Conservation (phyloP, 2,888 invertebrate species). For the Harpalus rubripes region DNA sequence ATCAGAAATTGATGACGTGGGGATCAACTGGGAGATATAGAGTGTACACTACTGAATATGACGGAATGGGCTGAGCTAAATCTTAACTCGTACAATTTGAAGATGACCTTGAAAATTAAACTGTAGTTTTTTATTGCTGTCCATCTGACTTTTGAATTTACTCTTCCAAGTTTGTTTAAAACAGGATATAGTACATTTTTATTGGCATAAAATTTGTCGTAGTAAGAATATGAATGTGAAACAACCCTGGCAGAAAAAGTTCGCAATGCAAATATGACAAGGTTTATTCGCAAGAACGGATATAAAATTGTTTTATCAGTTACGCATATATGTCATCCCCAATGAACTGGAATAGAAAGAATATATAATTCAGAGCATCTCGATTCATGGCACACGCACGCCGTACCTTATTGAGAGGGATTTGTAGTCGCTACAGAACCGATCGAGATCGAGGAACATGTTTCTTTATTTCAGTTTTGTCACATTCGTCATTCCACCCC, state of each 20-base stretch:
- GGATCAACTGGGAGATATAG: too few species aligned
- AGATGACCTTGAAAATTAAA: too few species aligned
- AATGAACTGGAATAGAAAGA: constrained; percentile 52
- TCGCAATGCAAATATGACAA: constrained; percentile 3
- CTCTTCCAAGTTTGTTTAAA: too few species aligned
- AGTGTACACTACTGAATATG: too few species aligned
- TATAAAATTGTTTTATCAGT: constrained; percentile 49
- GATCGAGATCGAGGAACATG: constrained; percentile 28
- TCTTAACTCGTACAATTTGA: too few species aligned
- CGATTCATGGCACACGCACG: constrained; percentile 45
- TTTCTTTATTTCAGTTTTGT: constrained; percentile 49
- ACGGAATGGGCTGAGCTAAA: too few species aligned
- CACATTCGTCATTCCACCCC: constrained; percentile 26
- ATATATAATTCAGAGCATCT: constrained; percentile 48
- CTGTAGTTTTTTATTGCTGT: too few species aligned
- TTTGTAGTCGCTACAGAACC: constrained; percentile 33
- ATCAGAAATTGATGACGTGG: too few species aligned
- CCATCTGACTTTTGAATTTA: too few species aligned
- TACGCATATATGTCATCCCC: constrained; percentile 38
- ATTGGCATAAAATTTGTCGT: background rate
- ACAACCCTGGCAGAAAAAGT: background rate
- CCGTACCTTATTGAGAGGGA: constrained; percentile 8
- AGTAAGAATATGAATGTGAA: background rate
- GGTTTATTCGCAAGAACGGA: constrained; percentile 31
- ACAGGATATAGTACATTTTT: too few species aligned